Evolutionary conservation across 2,888 invertebrate species (phyloP), one percentile per base, ranked within the genome.

Genomic region (Drosophila ustulata): DNA sequence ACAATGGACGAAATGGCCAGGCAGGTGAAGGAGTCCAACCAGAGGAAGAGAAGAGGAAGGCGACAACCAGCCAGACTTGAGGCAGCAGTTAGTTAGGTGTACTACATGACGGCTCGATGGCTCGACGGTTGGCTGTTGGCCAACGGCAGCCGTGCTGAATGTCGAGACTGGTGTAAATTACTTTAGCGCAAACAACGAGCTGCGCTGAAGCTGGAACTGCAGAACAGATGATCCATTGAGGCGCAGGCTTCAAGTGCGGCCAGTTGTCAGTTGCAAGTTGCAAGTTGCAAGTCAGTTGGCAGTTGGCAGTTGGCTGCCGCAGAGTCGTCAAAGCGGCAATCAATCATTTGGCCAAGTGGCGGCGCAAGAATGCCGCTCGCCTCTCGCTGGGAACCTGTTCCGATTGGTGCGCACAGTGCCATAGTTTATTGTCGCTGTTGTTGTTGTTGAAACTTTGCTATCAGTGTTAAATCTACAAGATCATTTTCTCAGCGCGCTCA

Each of bases 391-490:
- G 80, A 89, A 84, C 84, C 89, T 87, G 88, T 89, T 89, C 79
- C 67, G 62, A 76, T 73, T 70, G 69, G 59, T 70, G 50, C 45
- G 46, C 57, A 75, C 57, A 75, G 49, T 75, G 71, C 70, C 59
- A 73, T 65, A 65, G 70, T 64, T 70, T 52, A 55, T 55, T 37
- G 57, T 61, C 28, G 47, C 8, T 41, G 58, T 23, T 63, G 39
- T 4, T 53, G 43, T 49, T 13, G 23, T 23, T 47, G 26, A 52
- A 34, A 39, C 66, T 39, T 61, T 45, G 70, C 71, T 90, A 89
- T 89, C 89, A 78, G 88, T 77, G 82, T 88, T 89, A 80, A 88
- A 89, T 89, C 90, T 82, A 90, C 90, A 89, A 89, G 90, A 89
- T 82, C 78, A 90, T 89, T 85, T 89, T 86, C 83, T 78, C 75